Evolutionary conservation across 2,888 invertebrate genomes (phyloP), one percentile per base, ranked within the genome.

Genomic region (Andrena dorsata): DNA sequence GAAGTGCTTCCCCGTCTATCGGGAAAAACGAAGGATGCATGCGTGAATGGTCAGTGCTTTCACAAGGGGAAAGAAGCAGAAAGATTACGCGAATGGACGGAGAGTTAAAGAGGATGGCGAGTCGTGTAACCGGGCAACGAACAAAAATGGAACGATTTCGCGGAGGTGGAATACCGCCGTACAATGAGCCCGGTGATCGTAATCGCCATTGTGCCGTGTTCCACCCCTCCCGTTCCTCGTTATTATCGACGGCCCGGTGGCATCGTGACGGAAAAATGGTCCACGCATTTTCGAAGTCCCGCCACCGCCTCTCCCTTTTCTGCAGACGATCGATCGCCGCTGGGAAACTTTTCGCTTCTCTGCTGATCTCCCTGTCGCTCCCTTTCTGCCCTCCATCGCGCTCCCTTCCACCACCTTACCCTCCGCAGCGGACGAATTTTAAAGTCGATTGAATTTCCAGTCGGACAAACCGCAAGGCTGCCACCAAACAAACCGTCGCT

Each of bases 131-230:
- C 65, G 70, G 73, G 79, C 68, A 76, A 75, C 72, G 81, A 80
- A 23, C 68, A 75, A 80, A 86, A 82, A 83, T 86, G 86, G 82
- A 65, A 80, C 58, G 76, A 83, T 88, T 86, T 80, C 66, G 73
- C 56, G 75, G 72, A 80, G 70, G 72, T 72, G 80, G 83, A 84
- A 87, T 80, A 85, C 78, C 81, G 74, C 35, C 69, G 80, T 76
- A 91, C 90, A 91, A 90, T 91, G 86, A 88, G 80, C 77, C 76
- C 77, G 70, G 82, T 83, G 86, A 89, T 88, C 86, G 89, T 79
- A 85, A 89, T 89, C 86, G 85, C 89, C 84, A 91, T 91, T 91
- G 90, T 91, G 80, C 76, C 80, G 76, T 69, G 79, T 84, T 80
- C 83, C 82, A 5, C 41, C 80, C 81, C 75, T 56, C 56, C 23